A percentile compares a stretch with the other conserved stretches of the same genome.
These are phyloP conservation scores for Heteropelma amictum DNA, from an alignment of 2,888 invertebrate genomes.

Conservation along the genomic window DNA sequence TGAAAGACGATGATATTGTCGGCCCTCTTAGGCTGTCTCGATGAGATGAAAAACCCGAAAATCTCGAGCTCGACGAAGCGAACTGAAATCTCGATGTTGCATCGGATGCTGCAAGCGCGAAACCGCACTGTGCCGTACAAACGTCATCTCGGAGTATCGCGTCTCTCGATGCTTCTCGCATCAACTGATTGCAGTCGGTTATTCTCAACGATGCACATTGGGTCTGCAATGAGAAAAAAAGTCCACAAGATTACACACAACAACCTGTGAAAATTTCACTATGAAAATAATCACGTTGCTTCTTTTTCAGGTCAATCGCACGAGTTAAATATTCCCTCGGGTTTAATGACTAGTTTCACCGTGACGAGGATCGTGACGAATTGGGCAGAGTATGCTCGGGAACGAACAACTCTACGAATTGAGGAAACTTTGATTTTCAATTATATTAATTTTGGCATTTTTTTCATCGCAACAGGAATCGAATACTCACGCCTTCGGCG, in stretches of 20 bases:
- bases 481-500: conserved; percentile 86
- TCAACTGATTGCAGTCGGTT: conserved; percentile 90
- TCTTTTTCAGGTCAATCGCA: no score
- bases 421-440: neutral
- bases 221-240: conserved; percentile 83
- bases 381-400: no score
- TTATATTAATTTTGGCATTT: neutral
- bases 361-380: no score
- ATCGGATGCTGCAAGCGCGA: conserved; percentile 79
- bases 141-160: conserved; percentile 91
- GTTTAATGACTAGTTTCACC: no score
- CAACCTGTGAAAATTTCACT: neutral
- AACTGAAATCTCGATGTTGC: conserved; percentile 68
- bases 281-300: neutral
- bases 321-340: no score
- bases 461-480: neutral
- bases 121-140: conserved; percentile 94
- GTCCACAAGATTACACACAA: no score
- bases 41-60: conserved; percentile 63
- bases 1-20: conserved; percentile 75
- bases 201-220: conserved; percentile 93
- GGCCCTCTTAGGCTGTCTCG: conserved; percentile 65
- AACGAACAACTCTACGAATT: no score
- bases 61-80: conserved; percentile 64
- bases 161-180: conserved; percentile 90